These are phyloP conservation scores for Pimpla rufipes DNA, from an alignment of 2,888 invertebrate species.

Conservation along the genomic window DNA sequence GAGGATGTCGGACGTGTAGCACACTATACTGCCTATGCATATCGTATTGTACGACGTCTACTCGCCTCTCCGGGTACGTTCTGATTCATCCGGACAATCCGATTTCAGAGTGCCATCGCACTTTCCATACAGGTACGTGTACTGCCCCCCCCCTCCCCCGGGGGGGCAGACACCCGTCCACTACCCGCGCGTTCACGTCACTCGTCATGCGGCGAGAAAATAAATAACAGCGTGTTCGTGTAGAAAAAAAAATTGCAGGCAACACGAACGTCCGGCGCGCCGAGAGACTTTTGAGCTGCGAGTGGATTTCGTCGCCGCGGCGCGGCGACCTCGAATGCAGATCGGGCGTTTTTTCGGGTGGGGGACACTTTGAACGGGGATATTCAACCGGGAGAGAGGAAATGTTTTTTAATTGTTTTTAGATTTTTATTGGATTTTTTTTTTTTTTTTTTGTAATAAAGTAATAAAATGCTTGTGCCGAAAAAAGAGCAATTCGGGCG, in stretches of 20 bases:
- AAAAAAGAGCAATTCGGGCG: too few relatives aligned
- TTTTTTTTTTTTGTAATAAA: too few relatives aligned
- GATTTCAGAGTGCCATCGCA: slow-evolving; percentile 29
- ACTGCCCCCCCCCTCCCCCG: not conserved
- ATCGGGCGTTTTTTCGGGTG: not conserved
- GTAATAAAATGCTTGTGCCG: too few relatives aligned
- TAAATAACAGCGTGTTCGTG: not conserved
- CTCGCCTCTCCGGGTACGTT: slow-evolving; percentile 2
- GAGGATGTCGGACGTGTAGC: slow-evolving; percentile 1
- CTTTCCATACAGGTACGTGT: slow-evolving; percentile 3
- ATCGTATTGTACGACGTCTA: slow-evolving; percentile 41
- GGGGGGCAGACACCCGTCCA: too few relatives aligned
- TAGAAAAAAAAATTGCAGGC: not conserved
- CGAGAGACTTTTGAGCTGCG: not conserved
- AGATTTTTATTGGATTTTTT: too few relatives aligned
- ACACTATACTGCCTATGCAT: slow-evolving; percentile 27
- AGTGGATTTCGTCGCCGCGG: not conserved
- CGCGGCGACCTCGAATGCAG: not conserved
- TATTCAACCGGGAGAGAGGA: too few relatives aligned
- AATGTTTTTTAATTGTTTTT: too few relatives aligned
- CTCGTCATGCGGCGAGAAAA: not conserved
- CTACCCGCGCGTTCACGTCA: not conserved
- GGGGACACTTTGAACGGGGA: too few relatives aligned
- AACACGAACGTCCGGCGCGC: not conserved
- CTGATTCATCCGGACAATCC: slow-evolving; percentile 46